These are phyloP conservation scores for Pristiophorus japonicus DNA, from an alignment of 2,113 vertebrate genomes.

Conservation along the genomic window DNA sequence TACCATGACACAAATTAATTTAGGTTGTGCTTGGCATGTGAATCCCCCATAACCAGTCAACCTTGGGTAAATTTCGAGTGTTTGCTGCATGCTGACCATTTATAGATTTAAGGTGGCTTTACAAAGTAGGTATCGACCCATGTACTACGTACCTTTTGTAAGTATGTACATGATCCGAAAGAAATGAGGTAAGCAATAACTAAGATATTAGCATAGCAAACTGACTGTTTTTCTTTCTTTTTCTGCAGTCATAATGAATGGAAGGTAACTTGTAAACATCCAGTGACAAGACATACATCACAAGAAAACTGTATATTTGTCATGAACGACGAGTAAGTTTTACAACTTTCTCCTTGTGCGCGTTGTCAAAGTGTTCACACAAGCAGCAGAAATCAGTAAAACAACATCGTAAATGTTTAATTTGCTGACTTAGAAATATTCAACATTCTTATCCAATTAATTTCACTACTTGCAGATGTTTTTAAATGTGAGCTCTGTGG, in stretches of 20 bases:
- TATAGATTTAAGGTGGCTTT: neutral
- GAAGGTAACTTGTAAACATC: conserved; percentile 97
- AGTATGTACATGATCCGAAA: neutral
- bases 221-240: conserved; percentile 40
- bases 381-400: neutral
- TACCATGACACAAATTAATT: neutral
- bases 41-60: neutral
- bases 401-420: neutral
- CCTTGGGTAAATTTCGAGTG: neutral
- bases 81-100: neutral
- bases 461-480: conserved; percentile 11
- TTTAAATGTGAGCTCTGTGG: neutral
- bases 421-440: neutral
- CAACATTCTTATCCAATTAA: neutral
- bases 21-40: neutral
- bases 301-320: conserved; percentile 99
- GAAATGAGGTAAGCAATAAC: neutral
- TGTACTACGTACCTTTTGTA: neutral
- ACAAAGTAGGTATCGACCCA: too few species aligned
- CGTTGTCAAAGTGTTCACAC: neutral
- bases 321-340: conserved; percentile 93
- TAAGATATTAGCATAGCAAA: neutral
- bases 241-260: conserved; percentile 86
- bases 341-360: conserved; percentile 35
- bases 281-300: conserved; percentile 80